phyloP scores from a whole-genome alignment of 30 jellyfish, hydroid and myxozoan species.

The Turritopsis dohrnii region DNA sequence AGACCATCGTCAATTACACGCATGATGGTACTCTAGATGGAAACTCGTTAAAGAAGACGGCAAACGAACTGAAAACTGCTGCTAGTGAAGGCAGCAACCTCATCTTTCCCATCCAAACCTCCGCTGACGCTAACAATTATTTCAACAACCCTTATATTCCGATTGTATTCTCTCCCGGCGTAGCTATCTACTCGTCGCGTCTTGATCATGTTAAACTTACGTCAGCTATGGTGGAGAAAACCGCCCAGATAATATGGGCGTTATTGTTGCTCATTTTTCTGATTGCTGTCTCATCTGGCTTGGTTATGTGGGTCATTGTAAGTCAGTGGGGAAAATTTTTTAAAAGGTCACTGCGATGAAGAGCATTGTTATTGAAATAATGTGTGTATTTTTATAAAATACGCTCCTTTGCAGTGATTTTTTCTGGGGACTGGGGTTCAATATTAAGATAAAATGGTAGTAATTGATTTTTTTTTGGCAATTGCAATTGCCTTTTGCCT shows the following conservation, averaged over 20 bases:
- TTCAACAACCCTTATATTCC: not conserved
- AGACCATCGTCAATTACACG: not conserved
- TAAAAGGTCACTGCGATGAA: not conserved
- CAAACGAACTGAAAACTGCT: not conserved
- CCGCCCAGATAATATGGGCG: not conserved
- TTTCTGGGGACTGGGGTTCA: no score
- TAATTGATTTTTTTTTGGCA: no score
- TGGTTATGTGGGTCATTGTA: constrained; percentile 18
- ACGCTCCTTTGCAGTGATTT: no score
- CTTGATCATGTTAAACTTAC: constrained; percentile 10
- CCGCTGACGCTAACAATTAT: not conserved
- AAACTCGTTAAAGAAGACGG: not conserved
- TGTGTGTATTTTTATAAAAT: no score
- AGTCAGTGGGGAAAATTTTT: not conserved
- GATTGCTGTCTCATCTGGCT: not conserved
- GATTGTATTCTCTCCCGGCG: constrained; percentile 11
- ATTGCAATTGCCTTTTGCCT: no score
- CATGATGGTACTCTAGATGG: not conserved
- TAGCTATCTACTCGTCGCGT: constrained; percentile 13
- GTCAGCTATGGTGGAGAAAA: not conserved
- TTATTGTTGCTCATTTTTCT: not conserved
- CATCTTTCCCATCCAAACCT: constrained; percentile 6
- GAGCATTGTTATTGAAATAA: no score
- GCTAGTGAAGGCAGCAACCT: not conserved
- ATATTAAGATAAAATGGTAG: no score